Evolutionary conservation across 2,113 vertebrate species (phyloP), one percentile per base, ranked within the genome.

Genomic region (Corvus hawaiiensis): DNA sequence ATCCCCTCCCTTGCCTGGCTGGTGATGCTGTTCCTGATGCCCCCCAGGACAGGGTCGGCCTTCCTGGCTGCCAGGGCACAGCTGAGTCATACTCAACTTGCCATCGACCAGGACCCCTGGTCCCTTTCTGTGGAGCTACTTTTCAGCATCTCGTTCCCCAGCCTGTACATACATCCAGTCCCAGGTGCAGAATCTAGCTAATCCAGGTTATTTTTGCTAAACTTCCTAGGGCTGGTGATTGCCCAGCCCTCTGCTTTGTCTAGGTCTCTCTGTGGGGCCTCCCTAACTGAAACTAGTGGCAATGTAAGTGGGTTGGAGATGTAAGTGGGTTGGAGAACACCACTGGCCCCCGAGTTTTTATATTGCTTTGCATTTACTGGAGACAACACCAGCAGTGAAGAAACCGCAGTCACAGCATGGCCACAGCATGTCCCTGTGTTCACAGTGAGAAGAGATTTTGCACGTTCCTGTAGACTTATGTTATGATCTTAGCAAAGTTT

Each of bases 1-100:
- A 35, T 49, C 12, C 3, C 55, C 17, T 62, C 21, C 30, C 55
- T 32, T 13, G 1, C 22, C 48, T 0, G 0, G 11, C 17, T 68
- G 78, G 5, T 0, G 0, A 27, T 49, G 26, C 41, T 83, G 10
- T 4, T 4, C 26, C 62, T 41, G 71, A 22, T 75, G 68, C 3
- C 0, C 15, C 3, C 28, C 46, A 28, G 76, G 59, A 11, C 18
- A 44, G 0, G 1, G 0, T 0, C 44, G 52, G 9, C 3, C 4
- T 30, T 62, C 41, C 55, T 83, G 63, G 41, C n/a, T 90, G 30
- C n/a, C 41, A 43, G 21, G 41, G 24, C 48, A 20, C n/a, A 13
- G 22, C 26, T 49, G 43, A 0, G 3, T 49, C 56, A 12, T 16
- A 1, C 11, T 49, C 56, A 43, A 7, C 41, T 49, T 56, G 12